These are phyloP conservation scores for Nomia melanderi DNA, from an alignment of 1,140 invertebrate species.

Conservation along the genomic window DNA sequence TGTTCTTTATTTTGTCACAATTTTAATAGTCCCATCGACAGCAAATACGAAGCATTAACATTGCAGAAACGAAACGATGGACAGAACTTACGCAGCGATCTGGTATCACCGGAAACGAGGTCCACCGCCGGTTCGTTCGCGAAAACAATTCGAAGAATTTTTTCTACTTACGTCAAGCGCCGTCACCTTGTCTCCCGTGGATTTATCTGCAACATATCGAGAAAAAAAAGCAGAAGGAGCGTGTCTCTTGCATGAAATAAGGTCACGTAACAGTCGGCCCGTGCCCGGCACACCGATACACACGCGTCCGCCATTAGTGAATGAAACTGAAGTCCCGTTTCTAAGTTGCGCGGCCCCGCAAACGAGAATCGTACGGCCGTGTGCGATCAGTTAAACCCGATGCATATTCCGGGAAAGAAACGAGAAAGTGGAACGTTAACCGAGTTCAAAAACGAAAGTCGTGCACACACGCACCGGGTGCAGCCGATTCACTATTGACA, in stretches of 20 bases:
- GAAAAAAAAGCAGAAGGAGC: constrained; percentile 22
- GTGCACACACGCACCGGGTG: constrained; percentile 20
- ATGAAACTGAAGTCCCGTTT: constrained; percentile 29
- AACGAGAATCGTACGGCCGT: constrained; percentile 9
- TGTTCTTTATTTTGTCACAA: no score
- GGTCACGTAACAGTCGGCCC: constrained; percentile 39
- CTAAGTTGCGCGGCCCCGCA: neutral
- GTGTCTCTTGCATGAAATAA: constrained; percentile 39
- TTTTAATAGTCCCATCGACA: no score
- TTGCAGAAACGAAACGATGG: no score
- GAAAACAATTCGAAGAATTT: no score
- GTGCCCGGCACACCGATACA: neutral
- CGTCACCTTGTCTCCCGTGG: constrained; percentile 74
- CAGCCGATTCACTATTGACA: constrained; percentile 32
- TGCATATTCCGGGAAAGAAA: constrained; percentile 38
- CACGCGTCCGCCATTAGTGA: neutral
- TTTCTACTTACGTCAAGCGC: constrained; percentile 75
- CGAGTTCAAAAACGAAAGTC: constrained; percentile 51
- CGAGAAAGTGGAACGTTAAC: constrained; percentile 48
- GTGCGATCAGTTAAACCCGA: neutral
- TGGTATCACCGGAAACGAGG: no score
- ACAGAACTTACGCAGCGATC: no score
- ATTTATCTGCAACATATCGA: constrained; percentile 76
- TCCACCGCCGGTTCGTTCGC: no score
- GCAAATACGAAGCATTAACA: no score